phyloP scores from a whole-genome alignment of 2,113 vertebrate species.

The Lycocorax pyrrhopterus region DNA sequence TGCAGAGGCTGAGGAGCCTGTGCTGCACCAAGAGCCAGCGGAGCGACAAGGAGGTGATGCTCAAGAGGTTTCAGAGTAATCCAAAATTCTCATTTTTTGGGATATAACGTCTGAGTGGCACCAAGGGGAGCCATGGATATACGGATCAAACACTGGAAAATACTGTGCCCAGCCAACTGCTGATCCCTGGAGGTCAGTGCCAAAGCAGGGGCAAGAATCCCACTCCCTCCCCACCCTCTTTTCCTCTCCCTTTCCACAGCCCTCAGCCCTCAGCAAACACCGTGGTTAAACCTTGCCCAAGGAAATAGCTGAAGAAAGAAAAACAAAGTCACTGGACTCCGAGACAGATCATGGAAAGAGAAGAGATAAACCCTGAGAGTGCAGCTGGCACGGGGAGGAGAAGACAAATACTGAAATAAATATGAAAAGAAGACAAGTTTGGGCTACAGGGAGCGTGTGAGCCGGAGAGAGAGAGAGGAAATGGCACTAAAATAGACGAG shows the following conservation, averaged over 20 bases:
- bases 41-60: rapidly evolving
- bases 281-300: constrained; percentile 3
- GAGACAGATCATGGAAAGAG: constrained; percentile 44
- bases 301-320: constrained; percentile 5
- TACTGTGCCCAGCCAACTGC: background rate
- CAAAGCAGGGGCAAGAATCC: background rate
- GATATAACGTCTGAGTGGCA: rapidly evolving
- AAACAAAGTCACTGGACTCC: constrained; percentile 17
- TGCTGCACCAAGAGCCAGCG: background rate
- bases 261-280: background rate
- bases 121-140: background rate
- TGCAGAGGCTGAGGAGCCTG: background rate
- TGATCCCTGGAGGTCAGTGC: background rate
- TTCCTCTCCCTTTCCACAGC: background rate
- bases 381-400: constrained; percentile 5
- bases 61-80: background rate
- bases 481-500: constrained; percentile 55
- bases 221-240: background rate
- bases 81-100: background rate
- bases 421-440: constrained; percentile 73
- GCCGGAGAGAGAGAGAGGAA: constrained; percentile 27
- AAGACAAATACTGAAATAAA: constrained; percentile 74
- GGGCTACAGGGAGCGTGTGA: constrained; percentile 29
- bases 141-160: background rate
- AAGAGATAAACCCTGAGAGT: constrained; percentile 67